Evolutionary conservation across 2,888 invertebrate species (phyloP).

Genomic region (Drosophila neotestacea): DNA sequence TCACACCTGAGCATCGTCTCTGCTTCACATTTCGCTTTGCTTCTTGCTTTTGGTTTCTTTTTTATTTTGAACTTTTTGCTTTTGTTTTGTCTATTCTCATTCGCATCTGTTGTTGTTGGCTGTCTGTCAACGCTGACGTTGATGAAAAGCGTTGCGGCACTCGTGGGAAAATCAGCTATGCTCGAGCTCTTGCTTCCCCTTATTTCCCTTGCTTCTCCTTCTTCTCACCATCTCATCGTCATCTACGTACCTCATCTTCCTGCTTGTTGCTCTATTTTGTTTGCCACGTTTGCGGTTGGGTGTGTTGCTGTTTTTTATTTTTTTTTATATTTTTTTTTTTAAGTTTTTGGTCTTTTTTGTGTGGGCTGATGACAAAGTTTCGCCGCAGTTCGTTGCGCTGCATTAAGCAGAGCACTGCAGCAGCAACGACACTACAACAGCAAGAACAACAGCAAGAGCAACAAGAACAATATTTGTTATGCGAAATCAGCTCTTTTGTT

Average conservation of each 20-base stretch:
- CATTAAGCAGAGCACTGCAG: conserved; percentile 66
- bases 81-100: conserved; percentile 52
- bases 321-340: conserved; percentile 9
- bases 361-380: conserved; percentile 73
- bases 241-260: not conserved
- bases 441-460: conserved; percentile 18
- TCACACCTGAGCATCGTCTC: conserved; percentile 52
- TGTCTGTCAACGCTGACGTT: conserved; percentile 63
- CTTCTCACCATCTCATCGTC: not conserved
- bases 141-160: conserved; percentile 64
- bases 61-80: conserved; percentile 18
- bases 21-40: conserved; percentile 11
- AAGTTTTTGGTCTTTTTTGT: conserved; percentile 38
- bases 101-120: conserved; percentile 61
- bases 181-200: conserved; percentile 9
- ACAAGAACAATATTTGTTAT: conserved; percentile 27
- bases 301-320: conserved; percentile 44
- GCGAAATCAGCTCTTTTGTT: conserved; percentile 38
- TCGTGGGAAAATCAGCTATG: conserved; percentile 62
- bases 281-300: conserved; percentile 53
- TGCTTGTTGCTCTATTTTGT: not conserved
- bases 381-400: conserved; percentile 75
- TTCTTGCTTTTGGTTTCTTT: not conserved
- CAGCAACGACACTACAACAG: conserved; percentile 33
- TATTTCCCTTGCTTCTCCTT: not conserved